Evolutionary conservation across 1,140 invertebrate genomes (phyloP).

Genomic region (Drosophila seguyi): DNA sequence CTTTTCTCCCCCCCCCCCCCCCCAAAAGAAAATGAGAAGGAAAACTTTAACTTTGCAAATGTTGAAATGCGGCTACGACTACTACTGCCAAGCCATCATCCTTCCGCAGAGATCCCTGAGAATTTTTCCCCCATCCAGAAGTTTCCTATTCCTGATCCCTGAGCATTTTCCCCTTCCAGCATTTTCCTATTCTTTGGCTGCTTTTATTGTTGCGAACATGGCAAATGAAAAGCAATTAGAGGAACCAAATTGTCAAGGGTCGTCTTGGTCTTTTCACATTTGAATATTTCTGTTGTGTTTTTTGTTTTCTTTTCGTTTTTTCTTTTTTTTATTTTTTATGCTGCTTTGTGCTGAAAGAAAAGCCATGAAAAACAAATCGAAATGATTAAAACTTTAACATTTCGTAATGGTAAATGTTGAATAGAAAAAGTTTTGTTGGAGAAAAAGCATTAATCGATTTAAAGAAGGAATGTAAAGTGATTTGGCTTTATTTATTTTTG

Average conservation of each 20-base stretch:
- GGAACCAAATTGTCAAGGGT: slow-evolving; percentile 38
- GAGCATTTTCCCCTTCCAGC: not conserved
- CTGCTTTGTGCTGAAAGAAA: not conserved
- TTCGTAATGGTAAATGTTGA: slow-evolving; percentile 5
- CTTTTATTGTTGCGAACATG: slow-evolving; percentile 49
- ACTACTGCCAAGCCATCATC: not conserved
- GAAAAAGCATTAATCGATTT: not conserved
- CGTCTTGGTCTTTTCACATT: slow-evolving; percentile 13
- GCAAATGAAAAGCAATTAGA: slow-evolving; percentile 55
- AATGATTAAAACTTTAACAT: slow-evolving; percentile 16
- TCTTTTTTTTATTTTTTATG: not conserved
- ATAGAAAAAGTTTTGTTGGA: not conserved
- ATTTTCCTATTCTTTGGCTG: slow-evolving; percentile 16
- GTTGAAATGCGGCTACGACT: slow-evolving; percentile 30
- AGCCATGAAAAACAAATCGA: slow-evolving; percentile 12
- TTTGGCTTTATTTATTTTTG: not conserved
- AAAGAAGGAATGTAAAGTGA: not conserved
- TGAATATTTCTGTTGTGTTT: slow-evolving; percentile 12
- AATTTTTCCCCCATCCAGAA: not conserved
- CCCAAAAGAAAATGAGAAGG: slow-evolving; percentile 12
- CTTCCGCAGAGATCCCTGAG: slow-evolving; percentile 5
- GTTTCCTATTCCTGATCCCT: slow-evolving; percentile 4
- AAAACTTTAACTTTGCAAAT: slow-evolving; percentile 42
- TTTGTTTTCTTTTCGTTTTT: not conserved
- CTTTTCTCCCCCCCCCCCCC: slow-evolving; percentile 15